Conservation (phyloP, 2,113 vertebrate genomes). For the Gobiocypris rarus region DNA sequence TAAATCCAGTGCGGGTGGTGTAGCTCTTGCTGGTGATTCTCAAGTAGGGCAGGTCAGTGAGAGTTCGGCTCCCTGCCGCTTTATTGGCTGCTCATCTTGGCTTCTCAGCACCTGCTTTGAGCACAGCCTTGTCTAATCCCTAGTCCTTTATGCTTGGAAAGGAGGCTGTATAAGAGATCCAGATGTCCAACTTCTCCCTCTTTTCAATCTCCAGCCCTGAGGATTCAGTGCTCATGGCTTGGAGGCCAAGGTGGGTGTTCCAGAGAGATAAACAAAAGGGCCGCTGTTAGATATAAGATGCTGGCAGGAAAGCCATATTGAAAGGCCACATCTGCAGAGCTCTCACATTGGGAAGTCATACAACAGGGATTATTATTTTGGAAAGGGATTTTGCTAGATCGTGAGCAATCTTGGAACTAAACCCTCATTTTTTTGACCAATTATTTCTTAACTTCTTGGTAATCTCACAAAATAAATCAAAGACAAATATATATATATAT, state of each 20-base stretch:
- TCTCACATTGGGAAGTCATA: not conserved
- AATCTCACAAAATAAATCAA: not conserved
- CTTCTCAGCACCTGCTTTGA: slow-evolving; percentile 25
- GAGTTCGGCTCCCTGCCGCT: slow-evolving; percentile 5
- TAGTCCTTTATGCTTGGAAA: slow-evolving; percentile 40
- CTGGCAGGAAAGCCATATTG: slow-evolving; percentile 15
- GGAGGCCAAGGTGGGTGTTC: slow-evolving; percentile 48
- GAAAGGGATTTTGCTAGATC: not conserved
- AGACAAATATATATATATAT: too few relatives aligned
- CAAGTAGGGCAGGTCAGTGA: slow-evolving; percentile 28
- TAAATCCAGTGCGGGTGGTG: not conserved
- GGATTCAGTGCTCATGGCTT: slow-evolving; percentile 39
- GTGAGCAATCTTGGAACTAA: not conserved
- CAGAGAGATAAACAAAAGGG: slow-evolving; percentile 56
- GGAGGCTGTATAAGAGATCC: slow-evolving; percentile 20
- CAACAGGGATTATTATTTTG: slow-evolving; percentile 35
- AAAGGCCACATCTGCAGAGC: slow-evolving; percentile 27
- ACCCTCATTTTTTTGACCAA: not conserved
- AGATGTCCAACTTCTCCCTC: slow-evolving; percentile 41
- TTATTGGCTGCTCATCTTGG: slow-evolving; percentile 30
- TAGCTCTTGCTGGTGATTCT: not conserved
- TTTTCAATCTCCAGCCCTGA: slow-evolving; percentile 39
- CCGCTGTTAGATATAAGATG: slow-evolving; percentile 32
- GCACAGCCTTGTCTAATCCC: slow-evolving; percentile 28
- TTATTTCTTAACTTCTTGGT: not conserved